These are phyloP conservation scores for Chaenogobius annularis DNA, from an alignment of 2,113 vertebrate genomes.

Conservation along the genomic window DNA sequence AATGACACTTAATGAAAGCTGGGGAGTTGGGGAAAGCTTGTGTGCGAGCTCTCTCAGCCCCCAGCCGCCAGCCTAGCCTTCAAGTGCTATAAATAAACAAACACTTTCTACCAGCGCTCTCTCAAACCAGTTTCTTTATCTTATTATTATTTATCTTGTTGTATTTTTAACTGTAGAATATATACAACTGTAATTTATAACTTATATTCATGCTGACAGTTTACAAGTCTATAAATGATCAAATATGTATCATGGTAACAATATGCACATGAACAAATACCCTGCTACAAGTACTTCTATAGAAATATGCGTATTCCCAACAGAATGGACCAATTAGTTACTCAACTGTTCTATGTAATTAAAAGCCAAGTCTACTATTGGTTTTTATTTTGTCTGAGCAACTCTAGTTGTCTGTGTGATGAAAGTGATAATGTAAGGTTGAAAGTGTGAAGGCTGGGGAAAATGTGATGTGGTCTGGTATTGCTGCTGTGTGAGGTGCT, in stretches of 20 bases:
- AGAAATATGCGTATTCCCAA: constrained; percentile 18
- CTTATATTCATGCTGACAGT: neutral
- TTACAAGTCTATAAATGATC: neutral
- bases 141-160: constrained; percentile 52
- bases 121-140: constrained; percentile 54
- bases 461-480: constrained; percentile 24
- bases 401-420: constrained; percentile 19
- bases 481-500: constrained; percentile 23
- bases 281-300: neutral
- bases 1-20: constrained; percentile 79
- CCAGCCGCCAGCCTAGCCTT: constrained; percentile 34
- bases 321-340: constrained; percentile 26
- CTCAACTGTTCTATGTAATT: constrained; percentile 34
- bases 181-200: neutral
- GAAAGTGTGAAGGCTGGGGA: constrained; percentile 17
- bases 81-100: constrained; percentile 74
- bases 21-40: constrained; percentile 52
- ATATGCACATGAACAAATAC: neutral
- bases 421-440: constrained; percentile 29
- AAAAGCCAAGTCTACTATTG: constrained; percentile 26
- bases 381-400: constrained; percentile 40
- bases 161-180: constrained; percentile 44
- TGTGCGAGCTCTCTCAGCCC: constrained; percentile 31
- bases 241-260: neutral
- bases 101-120: constrained; percentile 50